These are phyloP conservation scores for Pygmarrhopalites habei DNA, from an alignment of 1,140 invertebrate species.

Conservation along the genomic window DNA sequence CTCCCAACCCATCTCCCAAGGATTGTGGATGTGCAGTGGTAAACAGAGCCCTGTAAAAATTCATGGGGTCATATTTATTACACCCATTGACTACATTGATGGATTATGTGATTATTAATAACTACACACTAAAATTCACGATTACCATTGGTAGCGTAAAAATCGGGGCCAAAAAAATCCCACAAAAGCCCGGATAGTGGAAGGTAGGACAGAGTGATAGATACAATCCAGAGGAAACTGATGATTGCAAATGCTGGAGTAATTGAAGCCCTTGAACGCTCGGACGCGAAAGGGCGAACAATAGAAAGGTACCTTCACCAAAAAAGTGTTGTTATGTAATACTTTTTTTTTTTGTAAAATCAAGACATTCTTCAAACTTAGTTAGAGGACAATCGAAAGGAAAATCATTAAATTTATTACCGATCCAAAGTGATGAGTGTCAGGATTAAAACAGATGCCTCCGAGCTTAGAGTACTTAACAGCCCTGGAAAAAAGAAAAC, in stretches of 20 bases:
- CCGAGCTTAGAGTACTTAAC: constrained; percentile 59
- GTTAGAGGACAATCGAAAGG: no score
- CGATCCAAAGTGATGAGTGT: no score
- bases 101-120: no score
- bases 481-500: constrained; percentile 48
- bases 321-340: no score
- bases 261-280: constrained; percentile 41
- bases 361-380: no score
- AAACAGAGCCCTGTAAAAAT: constrained; percentile 58
- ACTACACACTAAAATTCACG: no score
- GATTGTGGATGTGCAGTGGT: constrained; percentile 57
- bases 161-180: constrained; percentile 49
- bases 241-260: constrained; percentile 43
- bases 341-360: no score
- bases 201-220: constrained; percentile 48
- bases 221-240: constrained; percentile 49
- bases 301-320: constrained; percentile 57
- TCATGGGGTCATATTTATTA: no score
- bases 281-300: constrained; percentile 49
- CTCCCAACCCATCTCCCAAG: constrained; percentile 56
- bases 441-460: constrained; percentile 57
- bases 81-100: no score
- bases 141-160: constrained; percentile 56
- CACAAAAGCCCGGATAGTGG: constrained; percentile 46
- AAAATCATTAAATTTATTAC: no score